Conservation (phyloP, 2,888 invertebrate genomes). For the Sisyra nigra region DNA sequence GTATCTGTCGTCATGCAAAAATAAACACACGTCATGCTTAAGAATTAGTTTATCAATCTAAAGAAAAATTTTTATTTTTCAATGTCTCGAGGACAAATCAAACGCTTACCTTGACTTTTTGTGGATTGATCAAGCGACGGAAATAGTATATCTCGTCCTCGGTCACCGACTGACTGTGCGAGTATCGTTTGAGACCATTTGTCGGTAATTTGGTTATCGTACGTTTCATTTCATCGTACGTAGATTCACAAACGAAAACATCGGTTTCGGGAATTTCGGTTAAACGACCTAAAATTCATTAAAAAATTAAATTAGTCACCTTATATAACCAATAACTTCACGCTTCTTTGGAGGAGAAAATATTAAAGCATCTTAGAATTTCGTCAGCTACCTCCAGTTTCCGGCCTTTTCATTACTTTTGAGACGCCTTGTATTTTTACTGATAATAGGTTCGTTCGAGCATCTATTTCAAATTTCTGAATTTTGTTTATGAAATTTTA, state of each 20-base stretch:
- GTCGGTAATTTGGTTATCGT: constrained; percentile 52
- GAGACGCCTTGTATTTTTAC: too few species aligned
- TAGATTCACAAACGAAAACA: constrained; percentile 81
- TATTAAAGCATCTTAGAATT: too few species aligned
- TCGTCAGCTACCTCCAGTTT: too few species aligned
- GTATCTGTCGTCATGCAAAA: constrained; percentile 15
- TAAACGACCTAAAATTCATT: constrained; percentile 58
- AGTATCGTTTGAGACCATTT: constrained; percentile 59
- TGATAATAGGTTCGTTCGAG: too few species aligned
- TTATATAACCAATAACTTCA: too few species aligned
- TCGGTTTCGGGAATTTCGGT: constrained; percentile 89
- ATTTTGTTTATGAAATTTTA: too few species aligned
- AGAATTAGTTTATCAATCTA: neutral
- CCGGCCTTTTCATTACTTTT: too few species aligned
- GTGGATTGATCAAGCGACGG: constrained; percentile 47
- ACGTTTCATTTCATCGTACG: constrained; percentile 78
- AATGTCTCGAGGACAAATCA: neutral
- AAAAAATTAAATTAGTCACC: too few species aligned
- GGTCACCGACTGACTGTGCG: constrained; percentile 67
- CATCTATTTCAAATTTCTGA: too few species aligned
- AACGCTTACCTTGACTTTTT: constrained; percentile 29
- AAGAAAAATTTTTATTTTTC: neutral
- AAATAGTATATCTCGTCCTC: constrained; percentile 86
- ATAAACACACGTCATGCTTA: neutral
- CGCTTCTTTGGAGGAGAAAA: too few species aligned